These are phyloP conservation scores for Heliconius charithonia DNA, from an alignment of 2,888 invertebrate genomes.

Conservation along the genomic window DNA sequence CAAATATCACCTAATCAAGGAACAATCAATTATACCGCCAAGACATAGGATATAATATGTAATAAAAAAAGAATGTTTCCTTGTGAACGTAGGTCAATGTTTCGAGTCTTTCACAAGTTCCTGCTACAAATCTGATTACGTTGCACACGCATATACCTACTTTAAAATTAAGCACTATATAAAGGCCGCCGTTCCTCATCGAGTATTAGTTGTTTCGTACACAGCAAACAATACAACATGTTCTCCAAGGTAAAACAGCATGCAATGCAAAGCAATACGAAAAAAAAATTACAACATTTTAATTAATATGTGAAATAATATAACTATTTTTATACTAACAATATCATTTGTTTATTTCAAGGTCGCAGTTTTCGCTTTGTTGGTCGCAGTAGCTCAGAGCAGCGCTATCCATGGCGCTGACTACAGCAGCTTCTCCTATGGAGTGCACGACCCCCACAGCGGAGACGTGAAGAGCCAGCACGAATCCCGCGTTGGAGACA, in stretches of 20 bases:
- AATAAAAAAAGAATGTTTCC: slow-evolving; percentile 47
- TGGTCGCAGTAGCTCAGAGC: slow-evolving; percentile 71
- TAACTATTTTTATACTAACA: not conserved
- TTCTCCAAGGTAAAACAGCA: slow-evolving; percentile 49
- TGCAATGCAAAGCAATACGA: not conserved
- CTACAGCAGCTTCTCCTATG: slow-evolving; percentile 77
- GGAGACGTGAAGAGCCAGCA: slow-evolving; percentile 80
- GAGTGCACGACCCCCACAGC: slow-evolving; percentile 78
- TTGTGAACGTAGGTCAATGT: slow-evolving; percentile 50
- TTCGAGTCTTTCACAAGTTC: slow-evolving; percentile 50
- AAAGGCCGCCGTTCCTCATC: slow-evolving; percentile 46
- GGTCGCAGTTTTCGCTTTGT: slow-evolving; percentile 73
- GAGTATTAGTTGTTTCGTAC: slow-evolving; percentile 50
- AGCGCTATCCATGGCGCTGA: slow-evolving; percentile 69
- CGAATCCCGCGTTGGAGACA: slow-evolving; percentile 76
- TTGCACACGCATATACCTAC: slow-evolving; percentile 31
- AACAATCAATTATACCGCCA: slow-evolving; percentile 22
- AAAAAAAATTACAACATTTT: not conserved
- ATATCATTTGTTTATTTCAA: slow-evolving; percentile 60
- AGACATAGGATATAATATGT: slow-evolving; percentile 26
- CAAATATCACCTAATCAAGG: slow-evolving; percentile 14
- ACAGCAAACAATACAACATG: slow-evolving; percentile 50
- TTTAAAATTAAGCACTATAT: slow-evolving; percentile 50
- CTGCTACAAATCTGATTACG: slow-evolving; percentile 47
- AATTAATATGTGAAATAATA: not conserved